phyloP scores from a whole-genome alignment of 2,888 invertebrate genomes.

The Uropetala carovei region DNA sequence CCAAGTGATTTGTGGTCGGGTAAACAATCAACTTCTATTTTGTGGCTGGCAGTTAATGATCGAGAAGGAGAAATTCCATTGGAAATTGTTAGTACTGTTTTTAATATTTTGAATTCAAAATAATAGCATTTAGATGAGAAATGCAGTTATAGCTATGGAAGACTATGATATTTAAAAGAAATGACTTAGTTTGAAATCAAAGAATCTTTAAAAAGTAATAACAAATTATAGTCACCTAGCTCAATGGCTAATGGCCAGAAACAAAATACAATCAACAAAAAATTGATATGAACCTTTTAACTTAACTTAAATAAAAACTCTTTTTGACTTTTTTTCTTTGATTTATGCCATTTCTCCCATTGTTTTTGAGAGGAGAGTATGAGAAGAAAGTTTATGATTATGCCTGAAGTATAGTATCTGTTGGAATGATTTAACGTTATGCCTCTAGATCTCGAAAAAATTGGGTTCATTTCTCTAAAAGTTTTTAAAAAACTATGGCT shows the following conservation, averaged over 20 bases:
- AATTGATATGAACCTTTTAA: slow-evolving; percentile 45
- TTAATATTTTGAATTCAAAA: slow-evolving; percentile 55
- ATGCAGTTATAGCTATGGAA: slow-evolving; percentile 58
- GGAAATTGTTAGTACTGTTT: slow-evolving; percentile 59
- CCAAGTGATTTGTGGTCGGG: slow-evolving; percentile 44
- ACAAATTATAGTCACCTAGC: slow-evolving; percentile 56
- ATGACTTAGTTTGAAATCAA: slow-evolving; percentile 48
- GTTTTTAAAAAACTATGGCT: slow-evolving; percentile 22
- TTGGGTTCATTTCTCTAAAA: not conserved
- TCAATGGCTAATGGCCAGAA: slow-evolving; percentile 59
- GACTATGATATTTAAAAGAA: slow-evolving; percentile 48
- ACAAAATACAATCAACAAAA: slow-evolving; percentile 58
- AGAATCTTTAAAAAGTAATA: slow-evolving; percentile 33
- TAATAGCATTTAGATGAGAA: slow-evolving; percentile 41
- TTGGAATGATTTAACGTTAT: slow-evolving; percentile 32
- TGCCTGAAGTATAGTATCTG: not conserved
- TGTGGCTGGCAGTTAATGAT: slow-evolving; percentile 41
- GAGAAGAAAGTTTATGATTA: slow-evolving; percentile 15
- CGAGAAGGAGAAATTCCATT: slow-evolving; percentile 47
- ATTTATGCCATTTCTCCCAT: not conserved
- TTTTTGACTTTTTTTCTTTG: slow-evolving; percentile 39
- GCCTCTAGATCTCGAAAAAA: not conserved
- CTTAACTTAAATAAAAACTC: slow-evolving; percentile 25
- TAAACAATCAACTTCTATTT: slow-evolving; percentile 54
- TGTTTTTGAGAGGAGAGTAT: slow-evolving; percentile 38